Evolutionary conservation across 2,113 vertebrate genomes (phyloP), one percentile per base, ranked within the genome.

Genomic region (Dicentrarchus labrax): DNA sequence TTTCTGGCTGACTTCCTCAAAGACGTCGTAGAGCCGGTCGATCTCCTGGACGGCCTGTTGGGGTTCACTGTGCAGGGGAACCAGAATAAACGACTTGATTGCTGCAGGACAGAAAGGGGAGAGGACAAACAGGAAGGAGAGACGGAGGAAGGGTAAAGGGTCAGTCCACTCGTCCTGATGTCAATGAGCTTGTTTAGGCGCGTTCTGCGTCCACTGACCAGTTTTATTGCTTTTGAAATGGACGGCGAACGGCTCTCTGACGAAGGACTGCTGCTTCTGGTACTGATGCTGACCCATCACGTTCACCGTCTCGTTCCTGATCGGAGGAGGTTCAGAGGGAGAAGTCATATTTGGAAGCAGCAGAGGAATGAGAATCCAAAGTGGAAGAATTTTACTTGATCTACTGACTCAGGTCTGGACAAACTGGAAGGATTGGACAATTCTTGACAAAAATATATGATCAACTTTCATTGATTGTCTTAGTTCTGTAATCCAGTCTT

Each of bases 1-100:
- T 22, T 62, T 89, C 7, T 47, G n/a, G 54, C 39, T 22, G 66
- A 94, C 87, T 12, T 90, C 84, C 56, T 45, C 0, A 8, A 91
- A 92, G 70, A 94, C 92, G 21, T 95, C 89, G 2, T 92, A 89
- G 9, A 95, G 92, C 0, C 8, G 66, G 77, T 95, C 59, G 2
- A 95, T 87, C 88, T 95, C 94, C 82, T 90, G 13, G 4, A 93
- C 30, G 3, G 89, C 91, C 4, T 57, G 21, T 0, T 1, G 0
- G 0, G 87, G 74, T 0, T 88, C 76, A 0, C 83, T 19, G 83
- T 89, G 87, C 48, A 95, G 80, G 6, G 93, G 81, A 6, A 94
- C 70, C 89, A 95, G 7, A 7, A 88, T 11, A 6, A 94, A 94
- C 0, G 72, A 3, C 7, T 72, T 24, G 17, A 92, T 59, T 0